A percentile compares a stretch with the other conserved stretches of the same genome.
Conservation (phyloP, 2,113 vertebrate species). For the Tympanuchus pallidicinctus region DNA sequence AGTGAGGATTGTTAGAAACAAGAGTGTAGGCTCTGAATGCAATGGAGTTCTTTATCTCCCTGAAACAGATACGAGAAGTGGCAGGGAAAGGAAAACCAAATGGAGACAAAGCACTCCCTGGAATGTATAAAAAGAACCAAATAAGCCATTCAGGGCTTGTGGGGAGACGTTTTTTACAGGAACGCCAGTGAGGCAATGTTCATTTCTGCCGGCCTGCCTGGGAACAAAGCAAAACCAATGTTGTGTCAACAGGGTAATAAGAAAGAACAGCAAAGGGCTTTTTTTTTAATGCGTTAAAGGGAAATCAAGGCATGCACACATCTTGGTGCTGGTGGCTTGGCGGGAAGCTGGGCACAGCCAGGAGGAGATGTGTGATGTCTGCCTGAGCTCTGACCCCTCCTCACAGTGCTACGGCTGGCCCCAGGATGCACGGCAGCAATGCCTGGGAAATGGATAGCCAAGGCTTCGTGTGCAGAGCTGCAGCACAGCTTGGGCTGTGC, state of each 20-base stretch:
- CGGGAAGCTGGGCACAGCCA: background rate
- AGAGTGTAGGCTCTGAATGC: background rate
- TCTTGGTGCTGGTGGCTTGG: background rate
- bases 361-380: too few species aligned
- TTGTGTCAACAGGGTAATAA: background rate
- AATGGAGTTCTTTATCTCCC: constrained; percentile 56
- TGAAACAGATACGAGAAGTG: constrained; percentile 28
- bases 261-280: background rate
- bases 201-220: background rate
- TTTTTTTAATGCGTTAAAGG: background rate
- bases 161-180: background rate
- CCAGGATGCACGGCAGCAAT: accelerated
- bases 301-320: background rate
- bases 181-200: constrained; percentile 6
- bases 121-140: constrained; percentile 18
- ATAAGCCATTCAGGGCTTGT: constrained; percentile 9
- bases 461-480: background rate
- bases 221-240: background rate
- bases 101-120: constrained; percentile 16
- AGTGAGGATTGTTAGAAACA: background rate
- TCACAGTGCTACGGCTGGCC: accelerated
- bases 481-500: background rate
- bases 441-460: background rate
- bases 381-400: background rate
- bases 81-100: constrained; percentile 8